Base-by-base conservation (phyloP, 2,113 vertebrate genomes). In the Pseudonaja textilis region DNA sequence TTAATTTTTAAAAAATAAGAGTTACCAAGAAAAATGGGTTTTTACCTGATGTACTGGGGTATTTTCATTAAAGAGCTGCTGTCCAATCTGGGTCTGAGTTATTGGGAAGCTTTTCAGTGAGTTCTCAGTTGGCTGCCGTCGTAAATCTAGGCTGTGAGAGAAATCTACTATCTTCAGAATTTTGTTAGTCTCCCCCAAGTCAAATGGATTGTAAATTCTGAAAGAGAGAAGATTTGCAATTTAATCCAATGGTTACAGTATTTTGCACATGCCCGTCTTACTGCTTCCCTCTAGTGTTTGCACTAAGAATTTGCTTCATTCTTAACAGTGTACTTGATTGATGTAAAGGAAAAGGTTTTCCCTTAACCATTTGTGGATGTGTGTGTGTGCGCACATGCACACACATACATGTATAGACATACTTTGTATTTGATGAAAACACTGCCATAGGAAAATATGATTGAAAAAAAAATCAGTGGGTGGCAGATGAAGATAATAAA, bases 121-220 rank as follows among this genome's bases (percentile, higher is more conserved):
- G 5, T 87, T 97, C 54, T 97, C 61, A 1, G 4, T 97, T 91
- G 95, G 89, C 96, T 98, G 97, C 0, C 97, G 89, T 42, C 95
- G 96, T 92, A 99, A 93, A 95, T 99, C 98, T 89, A 99, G 93
- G 0, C 98, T 98, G 92, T 97, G 96, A 64, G 98, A 98, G 94
- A 99, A 99, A 96, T 99, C 98, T 93, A 98, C 94, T 3, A 98
- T 94, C 95, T 98, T 97, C 95, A 98, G 95, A 94, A 96, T 96
- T 59, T 95, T 95, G 55, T 95, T 23, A 90, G 95, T 94, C 88
- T 95, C 94, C 47, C 95, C 94, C 11, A 87, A 94, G 52, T 95
- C 95, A 96, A 97, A 97, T 0, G 96, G 93, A 89, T 97, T 96
- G 0, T 97, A 97, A 91, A 98, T 97, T 93, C 98, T 98, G 93